These are phyloP conservation scores for Marmota flaviventris DNA, from an alignment of 2,113 vertebrate genomes.

Conservation along the genomic window DNA sequence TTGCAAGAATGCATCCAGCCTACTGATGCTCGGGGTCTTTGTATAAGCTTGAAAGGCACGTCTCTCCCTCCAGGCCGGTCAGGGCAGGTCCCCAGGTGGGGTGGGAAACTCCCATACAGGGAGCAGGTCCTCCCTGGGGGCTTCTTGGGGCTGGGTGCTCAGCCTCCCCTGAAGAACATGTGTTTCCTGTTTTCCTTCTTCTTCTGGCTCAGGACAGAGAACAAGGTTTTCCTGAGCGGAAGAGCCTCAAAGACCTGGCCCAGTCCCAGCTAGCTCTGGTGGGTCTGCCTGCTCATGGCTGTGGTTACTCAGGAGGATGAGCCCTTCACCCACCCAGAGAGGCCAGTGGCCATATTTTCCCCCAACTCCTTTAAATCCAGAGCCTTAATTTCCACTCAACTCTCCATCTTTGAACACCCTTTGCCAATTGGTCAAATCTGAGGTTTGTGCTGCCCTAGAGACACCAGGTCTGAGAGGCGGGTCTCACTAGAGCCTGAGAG, in stretches of 20 bases:
- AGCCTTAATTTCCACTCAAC: neutral
- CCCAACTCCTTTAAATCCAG: neutral
- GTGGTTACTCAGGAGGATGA: neutral
- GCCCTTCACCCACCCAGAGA: neutral
- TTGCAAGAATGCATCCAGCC: neutral
- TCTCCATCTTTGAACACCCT: neutral
- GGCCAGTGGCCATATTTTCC: neutral
- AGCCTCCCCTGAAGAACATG: slow-evolving; percentile 90
- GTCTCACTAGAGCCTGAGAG: neutral
- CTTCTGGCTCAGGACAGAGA: slow-evolving; percentile 85
- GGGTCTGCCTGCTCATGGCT: neutral
- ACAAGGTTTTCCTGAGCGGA: slow-evolving; percentile 92
- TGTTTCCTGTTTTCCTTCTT: slow-evolving; percentile 96
- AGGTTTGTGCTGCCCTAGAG: neutral
- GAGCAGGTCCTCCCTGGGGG: slow-evolving; percentile 1
- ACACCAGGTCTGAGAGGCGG: neutral
- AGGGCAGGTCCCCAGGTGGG: neutral
- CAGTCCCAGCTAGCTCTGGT: neutral
- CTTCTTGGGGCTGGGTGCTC: slow-evolving; percentile 51
- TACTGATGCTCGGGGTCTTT: neutral
- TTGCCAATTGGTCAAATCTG: neutral
- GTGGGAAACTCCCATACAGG: slow-evolving; percentile 1
- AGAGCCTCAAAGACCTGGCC: slow-evolving; percentile 78
- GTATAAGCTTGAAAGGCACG: neutral
- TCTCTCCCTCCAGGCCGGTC: neutral